A percentile compares a stretch with the other conserved stretches of the same genome.
phyloP scores from a whole-genome alignment of 2,888 invertebrate species.

The Cantharis rustica region DNA sequence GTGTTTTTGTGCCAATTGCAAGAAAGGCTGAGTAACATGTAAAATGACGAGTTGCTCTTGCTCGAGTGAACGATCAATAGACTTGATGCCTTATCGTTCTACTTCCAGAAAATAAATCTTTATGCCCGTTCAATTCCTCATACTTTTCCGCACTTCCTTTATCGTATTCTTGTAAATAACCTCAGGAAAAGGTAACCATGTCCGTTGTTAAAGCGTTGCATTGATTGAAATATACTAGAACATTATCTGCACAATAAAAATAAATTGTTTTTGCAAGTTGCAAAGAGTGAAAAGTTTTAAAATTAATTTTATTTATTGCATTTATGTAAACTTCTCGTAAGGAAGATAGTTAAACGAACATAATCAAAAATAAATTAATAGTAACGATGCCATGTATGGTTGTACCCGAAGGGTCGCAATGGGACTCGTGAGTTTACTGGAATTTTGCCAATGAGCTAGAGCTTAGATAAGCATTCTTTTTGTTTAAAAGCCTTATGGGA shows the following conservation, averaged over 20 bases:
- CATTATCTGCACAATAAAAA: conserved; percentile 8
- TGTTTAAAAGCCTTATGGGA: conserved; percentile 1
- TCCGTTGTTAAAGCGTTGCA: conserved; percentile 4
- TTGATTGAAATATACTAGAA: conserved; percentile 6
- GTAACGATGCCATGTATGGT: background rate
- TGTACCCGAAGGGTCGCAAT: background rate
- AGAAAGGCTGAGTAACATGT: conserved; percentile 26
- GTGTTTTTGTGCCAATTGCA: conserved; percentile 24
- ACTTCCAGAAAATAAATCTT: conserved; percentile 42
- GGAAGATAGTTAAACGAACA: background rate
- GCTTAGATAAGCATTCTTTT: background rate
- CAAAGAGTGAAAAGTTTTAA: background rate
- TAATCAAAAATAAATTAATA: background rate
- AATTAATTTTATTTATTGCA: background rate
- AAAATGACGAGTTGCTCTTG: conserved; percentile 26
- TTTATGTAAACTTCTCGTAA: background rate
- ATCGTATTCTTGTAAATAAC: conserved; percentile 18
- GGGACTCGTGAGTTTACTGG: conserved; percentile 1
- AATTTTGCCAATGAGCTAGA: background rate
- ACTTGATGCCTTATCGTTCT: conserved; percentile 36
- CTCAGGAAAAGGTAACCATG: conserved; percentile 14
- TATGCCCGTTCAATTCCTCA: conserved; percentile 35
- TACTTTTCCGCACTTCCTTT: conserved; percentile 16
- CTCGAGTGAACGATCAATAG: conserved; percentile 28
- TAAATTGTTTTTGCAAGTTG: conserved; percentile 1